These are phyloP conservation scores for Petrocephalus zakoni DNA, from an alignment of 2,113 vertebrate species.

Conservation along the genomic window DNA sequence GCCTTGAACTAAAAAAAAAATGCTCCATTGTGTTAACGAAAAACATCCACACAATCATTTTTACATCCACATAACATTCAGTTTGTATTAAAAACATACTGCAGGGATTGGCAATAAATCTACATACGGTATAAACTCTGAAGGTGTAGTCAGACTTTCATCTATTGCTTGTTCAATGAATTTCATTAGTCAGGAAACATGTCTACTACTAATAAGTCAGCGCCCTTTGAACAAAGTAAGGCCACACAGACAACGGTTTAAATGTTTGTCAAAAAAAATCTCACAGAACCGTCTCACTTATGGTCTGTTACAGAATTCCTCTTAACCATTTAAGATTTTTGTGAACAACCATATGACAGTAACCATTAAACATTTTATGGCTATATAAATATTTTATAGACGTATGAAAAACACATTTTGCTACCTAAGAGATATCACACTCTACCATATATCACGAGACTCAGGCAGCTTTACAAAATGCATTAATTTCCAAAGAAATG, in stretches of 20 bases:
- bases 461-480: neutral
- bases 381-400: neutral
- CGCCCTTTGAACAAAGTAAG: neutral
- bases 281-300: neutral
- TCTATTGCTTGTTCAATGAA: neutral
- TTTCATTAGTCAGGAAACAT: neutral
- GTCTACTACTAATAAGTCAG: neutral
- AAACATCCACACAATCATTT: slow-evolving; percentile 39
- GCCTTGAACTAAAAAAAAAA: slow-evolving; percentile 39
- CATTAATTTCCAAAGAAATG: neutral
- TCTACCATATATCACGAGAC: neutral
- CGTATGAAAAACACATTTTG: neutral
- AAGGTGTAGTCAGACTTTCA: neutral
- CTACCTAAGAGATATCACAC: neutral
- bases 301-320: neutral
- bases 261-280: neutral
- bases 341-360: neutral
- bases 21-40: slow-evolving; percentile 28
- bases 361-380: neutral
- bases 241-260: neutral
- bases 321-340: neutral
- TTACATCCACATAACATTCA: slow-evolving; percentile 34
- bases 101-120: neutral
- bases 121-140: neutral
- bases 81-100: slow-evolving; percentile 13